A percentile compares a stretch with the other conserved stretches of the same genome.
phyloP scores from a whole-genome alignment of 2,797 vertebrate species.

The Labroides dimidiatus region DNA sequence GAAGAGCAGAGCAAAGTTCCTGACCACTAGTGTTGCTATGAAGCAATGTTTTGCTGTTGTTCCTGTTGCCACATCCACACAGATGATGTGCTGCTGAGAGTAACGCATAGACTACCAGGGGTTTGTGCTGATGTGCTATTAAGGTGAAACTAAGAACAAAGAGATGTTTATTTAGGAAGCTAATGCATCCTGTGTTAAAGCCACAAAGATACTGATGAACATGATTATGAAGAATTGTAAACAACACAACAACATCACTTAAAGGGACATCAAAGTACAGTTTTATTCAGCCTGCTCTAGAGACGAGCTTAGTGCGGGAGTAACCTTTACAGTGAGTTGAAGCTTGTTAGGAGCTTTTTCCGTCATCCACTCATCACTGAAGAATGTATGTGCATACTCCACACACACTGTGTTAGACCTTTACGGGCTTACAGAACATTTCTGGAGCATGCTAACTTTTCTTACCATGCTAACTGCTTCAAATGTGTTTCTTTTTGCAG shows the following conservation, averaged over 20 bases:
- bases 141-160: no score
- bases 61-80: not conserved
- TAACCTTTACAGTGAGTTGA: not conserved
- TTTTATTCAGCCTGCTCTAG: not conserved
- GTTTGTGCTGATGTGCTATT: no score
- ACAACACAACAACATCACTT: not conserved
- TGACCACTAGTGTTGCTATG: not conserved
- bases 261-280: not conserved
- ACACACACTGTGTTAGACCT: not conserved
- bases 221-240: not conserved
- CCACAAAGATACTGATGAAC: no score
- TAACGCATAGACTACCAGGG: not conserved
- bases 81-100: constrained; percentile 10
- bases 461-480: not conserved
- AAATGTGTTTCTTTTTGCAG: constrained; percentile 70
- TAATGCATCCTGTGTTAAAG: no score
- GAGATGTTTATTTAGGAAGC: no score
- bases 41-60: constrained; percentile 1
- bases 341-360: constrained; percentile 26
- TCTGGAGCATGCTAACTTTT: not conserved
- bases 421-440: not conserved
- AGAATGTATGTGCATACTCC: constrained; percentile 25
- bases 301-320: not conserved
- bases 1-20: not conserved
- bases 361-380: constrained; percentile 28